These are phyloP conservation scores for Buteo buteo DNA, from an alignment of 2,113 vertebrate species.

Conservation along the genomic window DNA sequence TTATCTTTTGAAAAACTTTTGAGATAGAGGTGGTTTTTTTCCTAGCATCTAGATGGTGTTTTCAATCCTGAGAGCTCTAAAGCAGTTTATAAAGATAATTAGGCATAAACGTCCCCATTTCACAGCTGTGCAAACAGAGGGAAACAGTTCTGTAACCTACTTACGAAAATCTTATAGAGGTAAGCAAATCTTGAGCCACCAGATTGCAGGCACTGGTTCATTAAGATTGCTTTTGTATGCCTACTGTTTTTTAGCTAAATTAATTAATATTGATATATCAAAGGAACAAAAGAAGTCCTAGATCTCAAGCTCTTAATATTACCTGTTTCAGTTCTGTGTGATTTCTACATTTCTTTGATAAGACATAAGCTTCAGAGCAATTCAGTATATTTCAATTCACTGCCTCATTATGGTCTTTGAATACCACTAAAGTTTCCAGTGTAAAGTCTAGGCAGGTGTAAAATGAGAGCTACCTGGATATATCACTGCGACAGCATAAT, in stretches of 20 bases:
- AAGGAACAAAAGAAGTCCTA: background rate
- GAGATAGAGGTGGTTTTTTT: background rate
- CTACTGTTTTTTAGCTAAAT: background rate
- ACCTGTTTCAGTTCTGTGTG: background rate
- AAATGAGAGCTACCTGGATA: background rate
- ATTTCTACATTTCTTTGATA: background rate
- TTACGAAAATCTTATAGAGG: slow-evolving; percentile 46
- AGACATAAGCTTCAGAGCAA: background rate
- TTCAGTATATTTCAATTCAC: background rate
- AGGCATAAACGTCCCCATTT: slow-evolving; percentile 57
- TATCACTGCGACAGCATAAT: background rate
- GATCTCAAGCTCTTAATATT: background rate
- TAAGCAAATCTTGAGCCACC: slow-evolving; percentile 52
- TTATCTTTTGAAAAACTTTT: background rate
- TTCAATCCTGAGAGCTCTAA: slow-evolving; percentile 23
- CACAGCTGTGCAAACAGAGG: slow-evolving; percentile 55
- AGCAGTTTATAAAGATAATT: slow-evolving; percentile 57
- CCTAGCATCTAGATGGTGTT: background rate
- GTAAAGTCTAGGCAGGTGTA: too few relatives aligned
- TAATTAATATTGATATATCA: slow-evolving; percentile 26
- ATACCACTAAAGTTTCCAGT: background rate
- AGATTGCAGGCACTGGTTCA: slow-evolving; percentile 34
- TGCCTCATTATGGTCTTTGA: background rate
- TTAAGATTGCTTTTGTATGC: background rate
- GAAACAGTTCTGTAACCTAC: slow-evolving; percentile 43